Conservation (phyloP, 2,888 invertebrate genomes). For the Glyphotaelius pellucidus region DNA sequence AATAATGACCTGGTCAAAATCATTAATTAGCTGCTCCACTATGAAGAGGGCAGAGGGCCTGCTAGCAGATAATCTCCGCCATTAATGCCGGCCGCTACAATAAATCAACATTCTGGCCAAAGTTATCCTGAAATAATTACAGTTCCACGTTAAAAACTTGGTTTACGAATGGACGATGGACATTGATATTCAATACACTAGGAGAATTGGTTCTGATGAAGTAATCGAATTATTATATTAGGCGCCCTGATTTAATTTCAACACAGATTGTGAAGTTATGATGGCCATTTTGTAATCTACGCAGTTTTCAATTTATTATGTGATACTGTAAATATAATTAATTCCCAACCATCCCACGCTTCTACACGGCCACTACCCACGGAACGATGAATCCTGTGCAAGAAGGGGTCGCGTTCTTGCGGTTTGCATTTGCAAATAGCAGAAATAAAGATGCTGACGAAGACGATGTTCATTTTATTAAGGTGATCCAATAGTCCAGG, state of each 20-base stretch:
- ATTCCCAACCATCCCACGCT: too few species aligned
- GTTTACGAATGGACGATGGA: not conserved
- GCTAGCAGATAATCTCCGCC: conserved; percentile 49
- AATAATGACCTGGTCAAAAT: conserved; percentile 53
- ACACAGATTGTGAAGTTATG: too few species aligned
- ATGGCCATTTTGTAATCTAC: too few species aligned
- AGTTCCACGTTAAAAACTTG: conserved; percentile 39
- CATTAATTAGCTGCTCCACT: conserved; percentile 38
- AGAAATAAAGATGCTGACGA: too few species aligned
- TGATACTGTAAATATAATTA: too few species aligned
- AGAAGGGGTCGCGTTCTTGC: too few species aligned
- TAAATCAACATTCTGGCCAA: conserved; percentile 51
- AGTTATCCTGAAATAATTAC: conserved; percentile 56
- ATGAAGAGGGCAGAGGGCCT: conserved; percentile 26
- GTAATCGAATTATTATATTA: not conserved
- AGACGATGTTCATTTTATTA: too few species aligned
- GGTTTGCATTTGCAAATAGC: too few species aligned
- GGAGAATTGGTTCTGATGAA: not conserved
- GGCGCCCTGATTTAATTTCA: not conserved
- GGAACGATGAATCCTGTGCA: too few species aligned
- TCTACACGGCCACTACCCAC: too few species aligned
- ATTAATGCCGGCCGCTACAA: conserved; percentile 50
- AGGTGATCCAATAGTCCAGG: too few species aligned
- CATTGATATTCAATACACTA: not conserved
- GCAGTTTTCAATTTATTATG: too few species aligned